These are phyloP conservation scores for Rhadinocentrus ornatus DNA, from an alignment of 2,797 vertebrate species.

Conservation along the genomic window DNA sequence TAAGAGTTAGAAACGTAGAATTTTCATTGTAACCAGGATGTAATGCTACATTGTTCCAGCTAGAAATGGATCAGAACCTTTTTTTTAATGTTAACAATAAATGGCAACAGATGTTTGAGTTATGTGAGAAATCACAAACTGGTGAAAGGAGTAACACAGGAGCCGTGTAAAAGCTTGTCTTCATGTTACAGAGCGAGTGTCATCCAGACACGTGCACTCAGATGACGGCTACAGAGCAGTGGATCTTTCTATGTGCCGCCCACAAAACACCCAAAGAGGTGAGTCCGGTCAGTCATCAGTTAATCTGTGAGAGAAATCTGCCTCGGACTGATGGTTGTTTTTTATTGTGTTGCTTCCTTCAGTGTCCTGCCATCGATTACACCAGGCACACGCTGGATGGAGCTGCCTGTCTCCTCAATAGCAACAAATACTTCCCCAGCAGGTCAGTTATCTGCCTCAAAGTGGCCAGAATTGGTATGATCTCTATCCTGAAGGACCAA, in stretches of 20 bases:
- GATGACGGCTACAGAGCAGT: constrained; percentile 99
- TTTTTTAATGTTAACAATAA: too few species aligned
- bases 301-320: background rate
- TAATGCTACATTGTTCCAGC: too few species aligned
- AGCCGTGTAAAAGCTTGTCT: constrained; percentile 11
- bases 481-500: too few species aligned
- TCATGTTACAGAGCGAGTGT: constrained; percentile 90
- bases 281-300: constrained; percentile 3
- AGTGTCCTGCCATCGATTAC: constrained; percentile 99
- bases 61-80: too few species aligned
- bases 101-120: too few species aligned
- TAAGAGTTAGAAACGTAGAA: too few species aligned
- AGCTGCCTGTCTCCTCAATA: constrained; percentile 99
- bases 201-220: constrained; percentile 98
- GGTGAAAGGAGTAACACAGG: too few species aligned
- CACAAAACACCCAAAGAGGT: constrained; percentile 99
- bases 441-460: constrained; percentile 82
- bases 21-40: too few species aligned
- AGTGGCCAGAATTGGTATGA: too few species aligned
- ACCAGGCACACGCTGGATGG: constrained; percentile 98
- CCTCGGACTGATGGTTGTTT: background rate
- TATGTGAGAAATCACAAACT: too few species aligned
- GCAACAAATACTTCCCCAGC: constrained; percentile 99
- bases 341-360: constrained; percentile 28
- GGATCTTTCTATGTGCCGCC: constrained; percentile 99